Evolutionary conservation across 1,140 invertebrate genomes (phyloP).

Genomic region (Bombus sibiricus): DNA sequence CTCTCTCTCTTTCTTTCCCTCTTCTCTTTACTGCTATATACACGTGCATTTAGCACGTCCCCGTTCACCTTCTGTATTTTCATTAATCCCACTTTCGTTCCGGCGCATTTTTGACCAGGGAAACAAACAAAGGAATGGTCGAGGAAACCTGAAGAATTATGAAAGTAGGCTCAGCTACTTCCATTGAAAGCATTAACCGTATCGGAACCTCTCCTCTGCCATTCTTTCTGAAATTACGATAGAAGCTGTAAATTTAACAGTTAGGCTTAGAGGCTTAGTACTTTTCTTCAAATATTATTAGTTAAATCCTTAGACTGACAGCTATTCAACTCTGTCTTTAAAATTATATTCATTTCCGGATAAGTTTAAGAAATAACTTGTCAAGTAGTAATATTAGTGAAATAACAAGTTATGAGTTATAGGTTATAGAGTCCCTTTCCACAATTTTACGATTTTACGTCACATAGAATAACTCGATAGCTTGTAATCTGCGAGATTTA

Average conservation of each 20-base stretch:
- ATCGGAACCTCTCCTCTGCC: neutral
- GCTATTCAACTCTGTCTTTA: fast-evolving
- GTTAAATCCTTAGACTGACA: fast-evolving
- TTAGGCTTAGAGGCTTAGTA: fast-evolving
- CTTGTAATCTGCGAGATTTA: no score
- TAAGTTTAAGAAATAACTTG: no score
- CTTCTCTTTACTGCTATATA: slow-evolving; percentile 50
- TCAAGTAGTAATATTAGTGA: no score
- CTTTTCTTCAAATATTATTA: fast-evolving
- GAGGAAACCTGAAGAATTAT: slow-evolving; percentile 46
- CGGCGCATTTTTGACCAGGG: slow-evolving; percentile 42
- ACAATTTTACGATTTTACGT: no score
- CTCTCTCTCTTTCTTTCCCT: slow-evolving; percentile 35
- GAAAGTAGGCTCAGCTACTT: slow-evolving; percentile 18
- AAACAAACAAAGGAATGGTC: slow-evolving; percentile 4
- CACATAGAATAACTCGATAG: no score
- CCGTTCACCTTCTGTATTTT: slow-evolving; percentile 64
- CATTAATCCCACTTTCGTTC: slow-evolving; percentile 70
- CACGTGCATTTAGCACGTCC: slow-evolving; percentile 70
- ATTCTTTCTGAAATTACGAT: neutral
- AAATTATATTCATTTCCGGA: neutral
- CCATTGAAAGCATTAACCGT: neutral
- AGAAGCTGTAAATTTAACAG: fast-evolving
- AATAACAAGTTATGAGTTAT: no score
- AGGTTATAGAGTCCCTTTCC: no score